These are phyloP conservation scores for Sebastes ruberrimus DNA, from an alignment of 2,797 vertebrate species.

Conservation along the genomic window DNA sequence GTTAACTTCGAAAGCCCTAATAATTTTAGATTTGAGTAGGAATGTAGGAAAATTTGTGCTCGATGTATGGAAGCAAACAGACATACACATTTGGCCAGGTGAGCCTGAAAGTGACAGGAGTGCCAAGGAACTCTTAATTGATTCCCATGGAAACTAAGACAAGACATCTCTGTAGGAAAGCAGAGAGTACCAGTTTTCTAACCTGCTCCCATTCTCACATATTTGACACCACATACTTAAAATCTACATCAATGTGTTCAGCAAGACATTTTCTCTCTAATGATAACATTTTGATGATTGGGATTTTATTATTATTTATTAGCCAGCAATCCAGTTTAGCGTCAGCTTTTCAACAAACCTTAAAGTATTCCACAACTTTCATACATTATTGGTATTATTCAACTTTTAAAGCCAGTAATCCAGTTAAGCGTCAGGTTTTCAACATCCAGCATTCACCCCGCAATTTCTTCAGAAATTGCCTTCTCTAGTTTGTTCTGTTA, in stretches of 20 bases:
- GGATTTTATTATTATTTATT: no score
- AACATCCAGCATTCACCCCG: background rate
- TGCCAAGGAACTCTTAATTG: background rate
- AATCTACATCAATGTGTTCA: no score
- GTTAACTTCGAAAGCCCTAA: no score
- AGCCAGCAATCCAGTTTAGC: background rate
- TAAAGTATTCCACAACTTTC: no score
- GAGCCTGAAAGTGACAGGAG: background rate
- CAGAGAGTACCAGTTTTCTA: background rate
- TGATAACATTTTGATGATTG: no score
- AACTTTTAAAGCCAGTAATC: background rate
- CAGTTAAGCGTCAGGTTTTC: background rate
- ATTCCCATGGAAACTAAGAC: background rate
- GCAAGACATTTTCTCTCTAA: no score
- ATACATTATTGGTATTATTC: no score
- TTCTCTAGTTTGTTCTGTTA: background rate
- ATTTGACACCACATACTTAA: background rate
- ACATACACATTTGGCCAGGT: background rate
- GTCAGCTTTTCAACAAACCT: background rate
- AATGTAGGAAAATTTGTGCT: background rate
- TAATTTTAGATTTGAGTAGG: background rate
- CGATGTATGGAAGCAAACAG: background rate
- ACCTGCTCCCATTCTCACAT: background rate
- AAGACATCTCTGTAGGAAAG: background rate
- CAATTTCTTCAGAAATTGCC: background rate